Evolutionary conservation across 53 echinoderm and acorn worm species (phyloP).

Genomic region (Echinarachnius parma): DNA sequence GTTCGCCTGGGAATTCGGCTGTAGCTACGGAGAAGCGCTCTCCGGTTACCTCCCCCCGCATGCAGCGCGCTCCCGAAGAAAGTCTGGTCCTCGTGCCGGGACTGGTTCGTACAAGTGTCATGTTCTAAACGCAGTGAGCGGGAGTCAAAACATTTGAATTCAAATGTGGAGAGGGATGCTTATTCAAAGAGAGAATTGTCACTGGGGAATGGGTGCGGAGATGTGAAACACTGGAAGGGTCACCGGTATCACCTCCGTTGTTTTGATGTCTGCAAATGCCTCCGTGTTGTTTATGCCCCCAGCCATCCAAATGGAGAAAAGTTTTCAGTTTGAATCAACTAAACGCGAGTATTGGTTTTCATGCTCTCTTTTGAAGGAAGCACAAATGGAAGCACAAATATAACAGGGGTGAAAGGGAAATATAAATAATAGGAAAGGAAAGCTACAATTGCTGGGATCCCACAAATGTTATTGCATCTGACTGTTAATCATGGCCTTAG

Average conservation of each 20-base stretch:
- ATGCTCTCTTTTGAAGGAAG: background rate
- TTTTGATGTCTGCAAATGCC: constrained; percentile 21
- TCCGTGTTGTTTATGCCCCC: constrained; percentile 27
- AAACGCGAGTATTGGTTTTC: constrained; percentile 24
- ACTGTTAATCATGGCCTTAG: constrained; percentile 43
- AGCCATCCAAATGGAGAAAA: constrained; percentile 5
- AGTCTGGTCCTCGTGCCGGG: background rate
- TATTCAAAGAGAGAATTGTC: constrained; percentile 4
- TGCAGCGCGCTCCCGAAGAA: constrained; percentile 7
- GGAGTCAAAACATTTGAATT: background rate
- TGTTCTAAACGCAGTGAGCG: background rate
- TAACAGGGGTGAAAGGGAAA: too few species aligned
- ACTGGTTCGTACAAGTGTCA: constrained; percentile 28
- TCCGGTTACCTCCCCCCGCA: constrained; percentile 31
- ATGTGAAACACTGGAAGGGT: constrained; percentile 1
- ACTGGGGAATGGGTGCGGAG: background rate
- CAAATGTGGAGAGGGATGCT: background rate
- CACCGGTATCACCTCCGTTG: constrained; percentile 29
- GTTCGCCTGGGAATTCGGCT: constrained; percentile 46
- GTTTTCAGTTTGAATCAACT: constrained; percentile 2
- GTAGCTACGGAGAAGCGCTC: constrained; percentile 39
- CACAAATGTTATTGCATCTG: constrained; percentile 27
- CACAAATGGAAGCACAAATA: constrained; percentile 28
- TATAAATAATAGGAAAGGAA: constrained; percentile 31
- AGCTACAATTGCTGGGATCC: background rate